Base-by-base conservation (phyloP, 2,888 invertebrate species). In the Abrostola tripartita region DNA sequence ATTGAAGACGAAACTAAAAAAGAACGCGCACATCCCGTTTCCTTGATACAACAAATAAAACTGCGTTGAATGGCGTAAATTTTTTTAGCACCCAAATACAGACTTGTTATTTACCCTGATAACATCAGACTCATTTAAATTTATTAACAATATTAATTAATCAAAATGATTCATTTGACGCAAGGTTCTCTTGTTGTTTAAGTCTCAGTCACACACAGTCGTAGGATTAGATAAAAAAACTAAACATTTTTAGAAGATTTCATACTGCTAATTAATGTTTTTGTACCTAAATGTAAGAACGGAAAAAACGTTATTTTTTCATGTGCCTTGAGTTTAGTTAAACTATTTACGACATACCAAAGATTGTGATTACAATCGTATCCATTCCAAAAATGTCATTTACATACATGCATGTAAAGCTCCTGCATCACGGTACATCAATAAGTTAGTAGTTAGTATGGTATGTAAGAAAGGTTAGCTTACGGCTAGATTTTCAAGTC, bases 1-100 rank as follows among this genome's bases (percentile, higher is more conserved):
- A 82, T 80, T 79, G 79, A 81, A 72, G 77, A 82, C 81, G 77
- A 84, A 82, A 74, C 68, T 65, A 71, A 76, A 68, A 81, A 83
- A 82, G 79, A 84, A 84, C 81, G 74, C 74, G 40, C 59, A 66
- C 76, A 76, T 81, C 80, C 78, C 72, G 72, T 76, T 81, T 81
- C 78, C 78, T 76, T 79, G 59, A 81, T 76, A 79, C 70, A 81
- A 81, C 69, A 76, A 79, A 76, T 66, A 75, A 75, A 75, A 79
- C 61, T 67, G 61, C 61, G 41, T 52, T 11, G 68, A 68, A 64
- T 14, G 40, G 69, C 40, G 57, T 68, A 50, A 51, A 24, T 49
- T 49, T 70, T 72, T 74, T 60, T 72, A 62, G 64, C 65, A 47
- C 38, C 70, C 65, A 56, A 70, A 74, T 61, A 52, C 50, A 65